phyloP scores from a whole-genome alignment of 2,888 invertebrate species.

The Archips xylosteana region DNA sequence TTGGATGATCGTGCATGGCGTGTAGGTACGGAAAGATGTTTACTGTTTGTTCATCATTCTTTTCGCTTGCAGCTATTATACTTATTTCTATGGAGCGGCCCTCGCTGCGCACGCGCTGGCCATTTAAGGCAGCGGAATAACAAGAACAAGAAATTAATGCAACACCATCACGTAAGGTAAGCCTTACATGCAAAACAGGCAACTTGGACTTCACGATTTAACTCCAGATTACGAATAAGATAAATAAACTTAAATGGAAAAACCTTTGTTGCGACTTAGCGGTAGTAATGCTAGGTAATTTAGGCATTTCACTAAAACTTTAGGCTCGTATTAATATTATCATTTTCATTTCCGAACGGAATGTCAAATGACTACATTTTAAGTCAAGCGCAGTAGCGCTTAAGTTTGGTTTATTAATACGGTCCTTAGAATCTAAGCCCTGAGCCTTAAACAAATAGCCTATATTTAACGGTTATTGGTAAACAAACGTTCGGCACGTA shows the following conservation, averaged over 20 bases:
- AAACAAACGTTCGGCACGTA: slow-evolving; percentile 38
- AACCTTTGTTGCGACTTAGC: background rate
- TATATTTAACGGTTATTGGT: slow-evolving; percentile 21
- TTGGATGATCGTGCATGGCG: background rate
- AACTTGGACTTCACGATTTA: slow-evolving; percentile 11
- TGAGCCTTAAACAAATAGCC: background rate
- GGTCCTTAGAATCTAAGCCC: background rate
- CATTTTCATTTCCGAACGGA: background rate
- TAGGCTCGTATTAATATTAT: no score
- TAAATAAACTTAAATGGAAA: slow-evolving; percentile 12
- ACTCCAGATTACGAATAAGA: slow-evolving; percentile 23
- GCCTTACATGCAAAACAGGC: slow-evolving; percentile 40
- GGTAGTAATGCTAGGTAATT: no score
- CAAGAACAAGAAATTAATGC: slow-evolving; percentile 80
- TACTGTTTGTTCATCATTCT: slow-evolving; percentile 13
- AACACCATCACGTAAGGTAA: slow-evolving; percentile 51
- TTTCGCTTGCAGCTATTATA: slow-evolving; percentile 40
- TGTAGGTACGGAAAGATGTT: slow-evolving; percentile 22
- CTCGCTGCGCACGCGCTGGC: slow-evolving; percentile 72
- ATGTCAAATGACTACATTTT: background rate
- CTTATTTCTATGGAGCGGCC: slow-evolving; percentile 60
- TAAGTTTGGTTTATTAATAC: no score
- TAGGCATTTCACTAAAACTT: no score
- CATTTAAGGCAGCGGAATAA: slow-evolving; percentile 77
- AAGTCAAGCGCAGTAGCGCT: background rate